Base-by-base conservation (phyloP, 2,888 invertebrate genomes). In the Chymomyza caudatula region DNA sequence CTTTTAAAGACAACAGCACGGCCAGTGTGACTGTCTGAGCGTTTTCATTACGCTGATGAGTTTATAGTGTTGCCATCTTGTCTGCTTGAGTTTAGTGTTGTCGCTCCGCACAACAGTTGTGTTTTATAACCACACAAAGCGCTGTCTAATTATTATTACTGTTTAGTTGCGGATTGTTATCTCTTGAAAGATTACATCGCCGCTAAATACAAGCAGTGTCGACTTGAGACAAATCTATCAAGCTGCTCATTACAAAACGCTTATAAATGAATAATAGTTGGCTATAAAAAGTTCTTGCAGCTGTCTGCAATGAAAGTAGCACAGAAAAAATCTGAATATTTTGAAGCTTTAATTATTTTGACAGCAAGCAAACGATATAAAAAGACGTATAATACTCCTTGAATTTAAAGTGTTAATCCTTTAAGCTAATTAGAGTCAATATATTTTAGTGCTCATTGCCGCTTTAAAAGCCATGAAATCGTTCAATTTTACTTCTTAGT, bases 1-100 rank as follows among this genome's bases (percentile, higher is more conserved):
- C 73, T 73, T 73, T 68, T 61, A 69, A 62, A 58, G 29, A 37
- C 29, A 37, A 51, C 23, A 23, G 23, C 52, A n/a, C 19, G 25
- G 25, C 22, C 19, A 53, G 53, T 15, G 22, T 13, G 3, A 15
- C 22, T 17, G 17, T 17, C 37, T n/a, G 11, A 15, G 13, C 4
- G 22, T 62, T 85, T 77, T 79, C 76, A 82, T 85, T 82, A 79
- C 64, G 63, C 62, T 85, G 85, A 85, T 77, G 85, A 77, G 83
- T 82, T 81, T 79, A 81, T 85, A 77, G 83, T 79, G 74, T 58
- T 64, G 72, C 63, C 82, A 69, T 76, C 69, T 61, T 73, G 76
- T 79, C 76, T 63, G 56, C 17, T 5, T 17, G 51, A 19, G 5
- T 17, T 19, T 15, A 19, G 5, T 19, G 4, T 51, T 17, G 2